Percentiles rank a stretch among this genome's conserved stretches.
phyloP scores from a whole-genome alignment of 1,140 invertebrate genomes.

The Neodiprion virginianus region DNA sequence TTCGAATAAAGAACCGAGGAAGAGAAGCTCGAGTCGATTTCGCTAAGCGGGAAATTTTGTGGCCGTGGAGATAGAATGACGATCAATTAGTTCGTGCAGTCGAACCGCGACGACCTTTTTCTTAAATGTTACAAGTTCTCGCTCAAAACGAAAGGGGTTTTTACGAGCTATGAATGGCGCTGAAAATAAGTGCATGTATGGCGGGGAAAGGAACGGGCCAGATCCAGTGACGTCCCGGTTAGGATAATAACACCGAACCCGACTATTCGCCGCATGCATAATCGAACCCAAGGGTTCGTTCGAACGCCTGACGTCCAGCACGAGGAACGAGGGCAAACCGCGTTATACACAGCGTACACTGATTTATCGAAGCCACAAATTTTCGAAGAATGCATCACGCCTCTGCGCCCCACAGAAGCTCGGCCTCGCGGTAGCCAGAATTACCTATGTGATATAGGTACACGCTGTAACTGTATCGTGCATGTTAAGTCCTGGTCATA shows the following conservation, averaged over 20 bases:
- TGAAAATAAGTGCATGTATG: background rate
- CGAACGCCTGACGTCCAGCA: background rate
- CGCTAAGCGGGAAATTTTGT: no score
- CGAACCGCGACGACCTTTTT: no score
- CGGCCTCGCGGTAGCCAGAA: no score
- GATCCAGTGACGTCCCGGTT: background rate
- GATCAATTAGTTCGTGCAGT: no score
- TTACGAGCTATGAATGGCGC: background rate
- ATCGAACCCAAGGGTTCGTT: background rate
- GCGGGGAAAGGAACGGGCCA: background rate
- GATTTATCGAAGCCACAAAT: constrained; percentile 3
- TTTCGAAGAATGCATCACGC: background rate
- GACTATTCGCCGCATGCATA: background rate
- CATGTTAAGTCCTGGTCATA: no score
- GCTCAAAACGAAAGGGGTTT: background rate
- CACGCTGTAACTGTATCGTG: no score
- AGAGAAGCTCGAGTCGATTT: background rate
- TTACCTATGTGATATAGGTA: no score
- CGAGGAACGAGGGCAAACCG: background rate
- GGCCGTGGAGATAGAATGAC: no score
- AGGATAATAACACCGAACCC: background rate
- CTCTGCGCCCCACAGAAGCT: no score
- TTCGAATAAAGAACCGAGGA: background rate
- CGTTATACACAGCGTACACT: background rate
- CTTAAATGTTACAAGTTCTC: no score